These are phyloP conservation scores for Propithecus coquereli DNA, from an alignment of 2,113 vertebrate genomes.

Conservation along the genomic window DNA sequence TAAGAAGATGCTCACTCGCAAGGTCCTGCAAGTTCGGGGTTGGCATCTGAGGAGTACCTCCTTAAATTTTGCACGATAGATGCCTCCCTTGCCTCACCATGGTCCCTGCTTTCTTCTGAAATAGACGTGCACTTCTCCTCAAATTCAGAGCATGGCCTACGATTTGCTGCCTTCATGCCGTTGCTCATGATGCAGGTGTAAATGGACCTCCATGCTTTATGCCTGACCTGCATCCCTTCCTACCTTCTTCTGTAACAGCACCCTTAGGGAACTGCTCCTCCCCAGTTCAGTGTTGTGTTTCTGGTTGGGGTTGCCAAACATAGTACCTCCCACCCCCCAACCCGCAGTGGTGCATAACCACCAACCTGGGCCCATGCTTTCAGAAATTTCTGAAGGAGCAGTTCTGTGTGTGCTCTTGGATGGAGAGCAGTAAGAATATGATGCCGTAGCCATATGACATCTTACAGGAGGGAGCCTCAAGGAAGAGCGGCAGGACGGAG, in stretches of 20 bases:
- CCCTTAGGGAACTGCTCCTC: not conserved
- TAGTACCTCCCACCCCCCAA: not conserved
- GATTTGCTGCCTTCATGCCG: not conserved
- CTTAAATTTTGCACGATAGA: not conserved
- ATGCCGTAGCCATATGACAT: not conserved
- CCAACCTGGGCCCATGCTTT: not conserved
- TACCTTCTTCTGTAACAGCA: not conserved
- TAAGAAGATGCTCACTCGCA: not conserved
- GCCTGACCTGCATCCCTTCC: not conserved
- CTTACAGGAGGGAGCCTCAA: not conserved
- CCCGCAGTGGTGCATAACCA: not conserved
- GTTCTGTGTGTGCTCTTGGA: not conserved
- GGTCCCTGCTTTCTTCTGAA: not conserved
- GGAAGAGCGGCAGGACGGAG: not conserved
- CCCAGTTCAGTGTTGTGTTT: not conserved
- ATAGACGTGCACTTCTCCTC: not conserved
- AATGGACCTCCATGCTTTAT: not conserved
- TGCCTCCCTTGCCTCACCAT: not conserved
- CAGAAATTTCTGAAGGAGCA: not conserved
- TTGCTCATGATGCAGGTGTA: not conserved
- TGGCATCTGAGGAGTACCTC: not conserved
- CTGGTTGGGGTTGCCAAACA: not conserved
- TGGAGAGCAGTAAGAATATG: not conserved
- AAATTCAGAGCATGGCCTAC: not conserved
- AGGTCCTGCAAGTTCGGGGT: not conserved